Evolutionary conservation across 2,113 vertebrate species (phyloP), one percentile per base, ranked within the genome.

Genomic region (Gopherus evgoodei): DNA sequence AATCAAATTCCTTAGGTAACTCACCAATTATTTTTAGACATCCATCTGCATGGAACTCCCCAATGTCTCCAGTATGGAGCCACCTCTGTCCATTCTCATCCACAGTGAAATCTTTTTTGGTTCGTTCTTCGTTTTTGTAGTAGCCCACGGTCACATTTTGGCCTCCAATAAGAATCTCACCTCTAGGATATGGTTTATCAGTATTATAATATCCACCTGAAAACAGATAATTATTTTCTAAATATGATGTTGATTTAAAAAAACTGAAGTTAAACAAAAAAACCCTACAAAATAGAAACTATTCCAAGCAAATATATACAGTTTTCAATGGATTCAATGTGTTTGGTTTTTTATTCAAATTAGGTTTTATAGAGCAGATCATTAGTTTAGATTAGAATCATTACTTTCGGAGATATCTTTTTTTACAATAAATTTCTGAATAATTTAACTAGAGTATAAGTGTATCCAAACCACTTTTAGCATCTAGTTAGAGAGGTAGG

Each of bases 11-110:
- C 27, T 53, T 21, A 31, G 14, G 21, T 72, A 88, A 95, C 99
- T 99, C 96, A 99, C 99, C 99, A 56, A 99, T 99, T 57, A 99
- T 99, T 97, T 99, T 99, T 75, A 99, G 98, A 97, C 99, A 99
- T 3, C 99, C 99, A 57, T 99, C 99, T 47, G 98, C 91, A 29
- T 99, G 99, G 96, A 99, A 98, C 95, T 99, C 99, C 12, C 99
- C 99, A 42, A 99, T 99, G 94, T 99, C 99, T 85, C 99, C 99
- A 1, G 99, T 99, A 81, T 98, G 99, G 89, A 99, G 99, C 99
- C 99, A 99, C 35, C 99, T 98, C 97, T 99, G 99, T n/a, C 99
- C 98, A 10, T 98, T 98, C 86, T 98, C 98, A 91, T 99, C 99
- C 85, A 99, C 97, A 54, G 98, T 98, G 97, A 99, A 99, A 95